Evolutionary conservation across 2,888 invertebrate species (phyloP), one percentile per base, ranked within the genome.

Genomic region (Amblyteles armatorius): DNA sequence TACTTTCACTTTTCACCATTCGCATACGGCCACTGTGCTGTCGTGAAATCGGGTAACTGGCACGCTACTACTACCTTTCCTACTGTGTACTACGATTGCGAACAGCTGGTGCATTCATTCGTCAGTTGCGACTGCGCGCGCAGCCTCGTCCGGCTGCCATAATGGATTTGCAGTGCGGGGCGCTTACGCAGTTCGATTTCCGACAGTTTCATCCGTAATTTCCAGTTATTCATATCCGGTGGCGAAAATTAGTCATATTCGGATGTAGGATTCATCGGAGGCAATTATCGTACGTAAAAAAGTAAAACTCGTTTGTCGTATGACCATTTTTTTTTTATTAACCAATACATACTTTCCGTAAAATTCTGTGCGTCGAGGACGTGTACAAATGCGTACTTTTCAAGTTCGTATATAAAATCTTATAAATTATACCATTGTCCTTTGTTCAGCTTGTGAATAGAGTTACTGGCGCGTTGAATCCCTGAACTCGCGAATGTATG

Each of bases 1-100:
- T 55, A 29, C 73, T 67, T 72, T 72, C 71, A 84, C 83, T 86
- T 85, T 86, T 86, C 19, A 81, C 68, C 22, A 68, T 52, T 33
- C 22, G 22, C 29, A 68, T 36, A 11, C 13, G 26, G 29, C 50
- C 57, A 36, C 40, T 57, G 11, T 22, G 22, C 55, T n/a, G 26
- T 13, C 68, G 48, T 44, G 22, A 26, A 44, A 40, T 44, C 44
- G 22, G 16, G 19, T 69, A 29, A 29, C 63, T 6, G 29, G 16
- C 29, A 50, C 50, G 13, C n/a, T 48, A 48, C 13, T 13, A 44
- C 36, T 13, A 19, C 22, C 22, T 22, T 22, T 22, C 0, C 22
- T 22, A 22, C 22, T 22, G 1, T 22, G 2, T 26, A 26, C 72
- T 55, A 36, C 68, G 29, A 33, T n/a, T 3, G 50, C 1, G 22